Evolutionary conservation across 2,888 invertebrate species (phyloP).

Genomic region (Didymodactylos carnosus): DNA sequence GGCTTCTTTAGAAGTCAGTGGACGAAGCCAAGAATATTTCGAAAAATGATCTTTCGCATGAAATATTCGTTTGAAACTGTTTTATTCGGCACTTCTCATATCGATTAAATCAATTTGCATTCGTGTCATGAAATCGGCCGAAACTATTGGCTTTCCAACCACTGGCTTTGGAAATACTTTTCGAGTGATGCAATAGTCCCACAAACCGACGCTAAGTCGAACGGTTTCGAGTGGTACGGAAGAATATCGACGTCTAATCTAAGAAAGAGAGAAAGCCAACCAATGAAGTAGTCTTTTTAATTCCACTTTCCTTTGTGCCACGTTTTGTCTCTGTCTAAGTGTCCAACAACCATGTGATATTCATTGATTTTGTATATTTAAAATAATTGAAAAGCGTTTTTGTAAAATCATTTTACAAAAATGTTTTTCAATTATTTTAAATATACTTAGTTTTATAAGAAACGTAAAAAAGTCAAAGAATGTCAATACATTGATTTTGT

Average conservation of each 20-base stretch:
- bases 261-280: not conserved
- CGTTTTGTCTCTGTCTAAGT: not conserved
- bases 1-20: not conserved
- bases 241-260: not conserved
- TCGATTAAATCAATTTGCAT: not conserved
- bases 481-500: too few relatives aligned
- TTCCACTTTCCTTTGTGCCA: not conserved
- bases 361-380: too few relatives aligned
- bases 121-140: not conserved
- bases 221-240: not conserved
- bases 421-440: too few relatives aligned
- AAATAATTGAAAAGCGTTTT: too few relatives aligned
- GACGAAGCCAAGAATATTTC: not conserved
- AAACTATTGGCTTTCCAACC: not conserved
- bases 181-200: not conserved
- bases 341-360: not conserved
- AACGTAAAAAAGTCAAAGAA: too few relatives aligned
- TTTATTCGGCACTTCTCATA: not conserved
- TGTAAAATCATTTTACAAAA: too few relatives aligned
- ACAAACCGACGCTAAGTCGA: not conserved
- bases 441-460: too few relatives aligned
- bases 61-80: not conserved
- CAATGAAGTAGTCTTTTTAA: not conserved
- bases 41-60: not conserved
- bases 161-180: not conserved